phyloP scores from a whole-genome alignment of 2,888 invertebrate species.

The Eupithecia centaureata region DNA sequence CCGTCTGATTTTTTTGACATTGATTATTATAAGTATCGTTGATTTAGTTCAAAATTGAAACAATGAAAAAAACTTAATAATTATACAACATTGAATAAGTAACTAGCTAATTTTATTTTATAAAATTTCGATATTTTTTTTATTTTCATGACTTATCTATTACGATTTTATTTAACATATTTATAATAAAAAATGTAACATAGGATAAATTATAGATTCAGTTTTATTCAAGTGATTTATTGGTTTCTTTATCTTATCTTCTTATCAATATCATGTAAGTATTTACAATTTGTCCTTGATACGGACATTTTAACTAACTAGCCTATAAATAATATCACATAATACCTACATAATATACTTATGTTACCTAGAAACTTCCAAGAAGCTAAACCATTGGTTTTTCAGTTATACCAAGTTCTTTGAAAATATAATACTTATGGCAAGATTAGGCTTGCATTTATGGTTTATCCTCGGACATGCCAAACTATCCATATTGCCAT shows the following conservation, averaged over 20 bases:
- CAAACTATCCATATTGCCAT: no score
- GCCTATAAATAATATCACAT: conserved; percentile 59
- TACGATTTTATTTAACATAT: not conserved
- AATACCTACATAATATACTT: not conserved
- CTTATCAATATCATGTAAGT: conserved; percentile 16
- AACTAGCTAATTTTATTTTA: not conserved
- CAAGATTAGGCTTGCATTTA: not conserved
- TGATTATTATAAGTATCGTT: not conserved
- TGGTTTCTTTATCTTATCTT: conserved; percentile 31
- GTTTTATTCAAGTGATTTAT: conserved; percentile 17
- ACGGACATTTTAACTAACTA: conserved; percentile 28
- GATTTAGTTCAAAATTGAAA: not conserved
- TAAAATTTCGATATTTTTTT: not conserved
- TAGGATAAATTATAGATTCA: conserved; percentile 9
- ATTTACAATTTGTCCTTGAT: conserved; percentile 42
- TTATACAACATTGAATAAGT: not conserved
- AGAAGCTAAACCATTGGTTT: not conserved
- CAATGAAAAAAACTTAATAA: not conserved
- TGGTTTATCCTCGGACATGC: not conserved
- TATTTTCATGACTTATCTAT: not conserved
- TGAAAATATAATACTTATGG: not conserved
- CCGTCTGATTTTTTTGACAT: not conserved
- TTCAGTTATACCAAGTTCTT: not conserved
- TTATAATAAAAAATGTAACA: not conserved
- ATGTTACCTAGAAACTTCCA: not conserved